Evolutionary conservation across 1,140 invertebrate species (phyloP).

Genomic region (Wiebesia pumilae): DNA sequence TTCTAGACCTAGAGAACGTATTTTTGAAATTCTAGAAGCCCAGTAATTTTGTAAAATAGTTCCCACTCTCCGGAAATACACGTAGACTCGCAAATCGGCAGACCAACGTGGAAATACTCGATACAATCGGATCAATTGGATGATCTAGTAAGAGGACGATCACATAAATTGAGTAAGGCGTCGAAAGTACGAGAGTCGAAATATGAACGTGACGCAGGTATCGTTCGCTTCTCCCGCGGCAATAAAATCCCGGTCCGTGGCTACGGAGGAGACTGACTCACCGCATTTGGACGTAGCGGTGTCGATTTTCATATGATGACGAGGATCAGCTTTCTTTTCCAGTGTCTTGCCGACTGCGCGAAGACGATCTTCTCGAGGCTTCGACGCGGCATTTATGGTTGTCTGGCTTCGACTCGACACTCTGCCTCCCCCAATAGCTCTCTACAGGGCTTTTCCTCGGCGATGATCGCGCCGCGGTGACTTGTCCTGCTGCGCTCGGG

Average conservation of each 20-base stretch:
- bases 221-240: not conserved
- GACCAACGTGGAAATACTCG: not conserved
- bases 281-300: constrained; percentile 37
- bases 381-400: constrained; percentile 71
- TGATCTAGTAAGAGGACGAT: too few species aligned
- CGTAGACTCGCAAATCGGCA: not conserved
- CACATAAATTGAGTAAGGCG: not conserved
- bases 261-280: constrained; percentile 17
- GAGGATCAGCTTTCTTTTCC: constrained; percentile 73
- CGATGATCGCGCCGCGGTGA: not conserved
- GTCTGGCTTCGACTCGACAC: not conserved
- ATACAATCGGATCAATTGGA: not conserved
- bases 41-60: too few species aligned
- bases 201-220: not conserved
- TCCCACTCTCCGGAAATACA: not conserved
- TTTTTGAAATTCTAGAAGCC: not conserved
- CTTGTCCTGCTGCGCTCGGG: constrained; percentile 10
- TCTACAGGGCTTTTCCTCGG: not conserved
- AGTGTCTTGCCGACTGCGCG: constrained; percentile 61
- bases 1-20: not conserved
- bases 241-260: not conserved
- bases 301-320: constrained; percentile 68
- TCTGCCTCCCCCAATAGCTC: not conserved
- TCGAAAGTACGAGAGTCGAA: not conserved
- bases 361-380: constrained; percentile 63